These are phyloP conservation scores for Anguilla japonica DNA, from an alignment of 2,113 vertebrate species.

Conservation along the genomic window DNA sequence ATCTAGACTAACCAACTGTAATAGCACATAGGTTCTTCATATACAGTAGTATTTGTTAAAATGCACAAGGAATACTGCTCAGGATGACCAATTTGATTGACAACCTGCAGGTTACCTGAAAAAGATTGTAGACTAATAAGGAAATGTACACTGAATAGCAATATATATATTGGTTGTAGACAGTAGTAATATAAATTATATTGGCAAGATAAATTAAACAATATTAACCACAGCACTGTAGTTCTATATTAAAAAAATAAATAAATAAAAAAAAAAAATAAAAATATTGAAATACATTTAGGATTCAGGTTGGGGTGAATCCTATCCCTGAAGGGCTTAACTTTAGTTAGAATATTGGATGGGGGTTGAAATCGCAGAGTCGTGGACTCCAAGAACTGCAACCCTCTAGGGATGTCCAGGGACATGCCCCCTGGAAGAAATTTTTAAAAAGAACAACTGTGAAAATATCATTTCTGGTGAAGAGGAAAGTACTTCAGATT, in stretches of 20 bases:
- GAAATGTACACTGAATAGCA: background rate
- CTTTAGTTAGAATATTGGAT: too few species aligned
- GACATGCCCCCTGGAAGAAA: too few species aligned
- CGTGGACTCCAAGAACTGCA: too few species aligned
- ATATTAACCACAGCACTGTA: background rate
- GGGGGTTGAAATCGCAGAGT: too few species aligned
- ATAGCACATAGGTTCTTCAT: too few species aligned
- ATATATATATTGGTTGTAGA: conserved; percentile 2
- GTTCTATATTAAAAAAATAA: background rate
- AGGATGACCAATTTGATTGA: conserved; percentile 11
- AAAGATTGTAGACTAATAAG: background rate
- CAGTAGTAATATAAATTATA: background rate
- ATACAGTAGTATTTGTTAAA: background rate
- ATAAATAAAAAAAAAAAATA: too few species aligned
- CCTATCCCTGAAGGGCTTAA: too few species aligned
- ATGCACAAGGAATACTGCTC: background rate
- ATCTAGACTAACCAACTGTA: too few species aligned
- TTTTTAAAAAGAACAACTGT: too few species aligned
- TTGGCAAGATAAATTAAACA: conserved; percentile 15
- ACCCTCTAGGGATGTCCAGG: too few species aligned
- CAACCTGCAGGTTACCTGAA: conserved; percentile 7
- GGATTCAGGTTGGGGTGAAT: background rate
- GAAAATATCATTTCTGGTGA: too few species aligned
- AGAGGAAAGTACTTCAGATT: too few species aligned
- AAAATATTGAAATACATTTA: background rate